phyloP scores from a whole-genome alignment of 2,113 vertebrate species.

The Ciconia maguari region DNA sequence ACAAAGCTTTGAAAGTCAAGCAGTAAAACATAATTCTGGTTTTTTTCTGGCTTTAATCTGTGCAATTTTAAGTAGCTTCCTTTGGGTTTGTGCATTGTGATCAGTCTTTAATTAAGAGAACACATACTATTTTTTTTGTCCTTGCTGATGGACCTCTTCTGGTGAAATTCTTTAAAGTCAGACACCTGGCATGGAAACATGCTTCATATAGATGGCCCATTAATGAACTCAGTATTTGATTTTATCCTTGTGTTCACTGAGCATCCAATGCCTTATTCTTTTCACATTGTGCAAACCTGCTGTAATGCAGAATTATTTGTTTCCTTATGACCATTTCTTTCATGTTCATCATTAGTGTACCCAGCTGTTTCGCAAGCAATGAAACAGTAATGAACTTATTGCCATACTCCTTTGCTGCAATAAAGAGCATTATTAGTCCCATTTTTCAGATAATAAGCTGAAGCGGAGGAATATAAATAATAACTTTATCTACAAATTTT shows the following conservation, averaged over 20 bases:
- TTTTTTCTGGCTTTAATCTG: background rate
- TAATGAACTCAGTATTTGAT: background rate
- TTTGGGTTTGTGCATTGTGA: background rate
- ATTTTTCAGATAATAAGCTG: background rate
- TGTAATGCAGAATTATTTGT: background rate
- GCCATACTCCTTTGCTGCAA: background rate
- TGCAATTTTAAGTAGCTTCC: background rate
- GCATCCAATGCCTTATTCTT: background rate
- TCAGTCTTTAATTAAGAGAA: constrained; percentile 18
- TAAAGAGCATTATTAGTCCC: background rate
- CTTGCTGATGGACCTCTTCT: background rate
- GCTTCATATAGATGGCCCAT: background rate
- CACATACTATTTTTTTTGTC: background rate
- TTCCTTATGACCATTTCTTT: constrained; percentile 7
- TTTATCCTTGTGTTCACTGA: background rate
- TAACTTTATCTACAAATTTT: background rate
- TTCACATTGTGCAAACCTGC: background rate
- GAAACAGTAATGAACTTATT: background rate
- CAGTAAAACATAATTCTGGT: background rate
- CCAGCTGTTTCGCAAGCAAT: background rate
- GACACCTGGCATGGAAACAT: background rate
- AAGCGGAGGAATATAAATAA: background rate
- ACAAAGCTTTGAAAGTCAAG: background rate
- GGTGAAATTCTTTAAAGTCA: background rate
- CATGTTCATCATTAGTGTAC: background rate